Percentiles rank a stretch among this genome's conserved stretches.
phyloP scores from a whole-genome alignment of 2,113 vertebrate genomes.

The Rattus rattus region DNA sequence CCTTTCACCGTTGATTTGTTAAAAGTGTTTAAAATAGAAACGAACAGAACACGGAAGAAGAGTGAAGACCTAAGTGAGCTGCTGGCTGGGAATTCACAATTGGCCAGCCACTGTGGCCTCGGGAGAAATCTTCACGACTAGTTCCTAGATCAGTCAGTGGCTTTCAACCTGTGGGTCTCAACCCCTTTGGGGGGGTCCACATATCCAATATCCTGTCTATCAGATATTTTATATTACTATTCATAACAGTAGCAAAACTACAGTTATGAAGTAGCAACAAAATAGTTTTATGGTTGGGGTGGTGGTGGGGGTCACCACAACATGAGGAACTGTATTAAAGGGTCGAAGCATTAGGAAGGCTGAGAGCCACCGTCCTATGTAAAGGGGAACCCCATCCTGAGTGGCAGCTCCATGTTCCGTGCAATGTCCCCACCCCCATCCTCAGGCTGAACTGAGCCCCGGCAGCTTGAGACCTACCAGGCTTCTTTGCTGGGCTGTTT shows the following conservation, averaged over 20 bases:
- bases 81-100: not conserved
- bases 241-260: not conserved
- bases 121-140: no score
- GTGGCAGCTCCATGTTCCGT: no score
- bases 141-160: no score
- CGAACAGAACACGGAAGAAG: not conserved
- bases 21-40: not conserved
- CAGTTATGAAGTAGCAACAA: not conserved
- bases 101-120: fast-evolving
- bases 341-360: not conserved
- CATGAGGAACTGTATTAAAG: not conserved
- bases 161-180: not conserved
- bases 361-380: not conserved
- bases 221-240: not conserved
- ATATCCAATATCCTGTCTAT: not conserved
- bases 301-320: not conserved
- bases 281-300: not conserved
- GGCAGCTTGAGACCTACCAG: not conserved
- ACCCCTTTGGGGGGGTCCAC: not conserved
- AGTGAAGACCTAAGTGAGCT: not conserved
- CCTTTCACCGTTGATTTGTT: not conserved
- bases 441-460: not conserved
- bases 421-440: no score
- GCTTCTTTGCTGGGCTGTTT: not conserved
- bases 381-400: not conserved